Evolutionary conservation across 2,113 vertebrate genomes (phyloP).

Genomic region (Mionectes macconnelli): DNA sequence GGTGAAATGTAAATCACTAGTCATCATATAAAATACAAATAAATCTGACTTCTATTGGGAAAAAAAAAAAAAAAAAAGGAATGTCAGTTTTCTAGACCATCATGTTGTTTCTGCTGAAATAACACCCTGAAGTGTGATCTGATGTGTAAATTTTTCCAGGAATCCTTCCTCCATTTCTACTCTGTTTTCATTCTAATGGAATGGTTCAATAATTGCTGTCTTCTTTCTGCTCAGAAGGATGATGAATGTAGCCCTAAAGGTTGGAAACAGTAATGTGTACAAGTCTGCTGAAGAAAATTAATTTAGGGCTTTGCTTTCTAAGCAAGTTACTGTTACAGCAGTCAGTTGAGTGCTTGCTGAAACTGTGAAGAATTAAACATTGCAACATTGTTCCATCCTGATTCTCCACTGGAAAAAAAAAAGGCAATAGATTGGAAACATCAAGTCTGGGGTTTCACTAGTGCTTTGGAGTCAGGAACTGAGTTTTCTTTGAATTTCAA

Average conservation of each 20-base stretch:
- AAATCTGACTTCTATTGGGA: background rate
- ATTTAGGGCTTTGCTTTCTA: constrained; percentile 41
- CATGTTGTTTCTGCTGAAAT: background rate
- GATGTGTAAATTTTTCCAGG: background rate
- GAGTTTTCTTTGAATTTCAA: background rate
- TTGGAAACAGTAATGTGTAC: constrained; percentile 15
- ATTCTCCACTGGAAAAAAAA: background rate
- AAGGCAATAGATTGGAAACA: background rate
- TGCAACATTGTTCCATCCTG: constrained; percentile 3
- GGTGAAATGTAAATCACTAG: constrained; percentile 36
- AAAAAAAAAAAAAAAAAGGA: background rate
- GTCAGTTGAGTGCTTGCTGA: background rate
- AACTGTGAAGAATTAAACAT: background rate
- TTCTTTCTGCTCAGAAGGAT: constrained; percentile 23
- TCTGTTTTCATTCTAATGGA: background rate
- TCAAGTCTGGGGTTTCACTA: background rate
- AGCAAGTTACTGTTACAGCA: constrained; percentile 8
- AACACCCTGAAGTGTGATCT: background rate
- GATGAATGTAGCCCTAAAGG: constrained; percentile 42
- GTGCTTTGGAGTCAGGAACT: background rate
- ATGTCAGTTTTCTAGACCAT: background rate
- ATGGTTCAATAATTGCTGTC: background rate
- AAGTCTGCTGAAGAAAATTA: background rate
- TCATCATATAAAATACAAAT: constrained; percentile 38
- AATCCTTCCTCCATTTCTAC: background rate